Conservation (phyloP, 2,888 invertebrate genomes). For the Phortica magna region DNA sequence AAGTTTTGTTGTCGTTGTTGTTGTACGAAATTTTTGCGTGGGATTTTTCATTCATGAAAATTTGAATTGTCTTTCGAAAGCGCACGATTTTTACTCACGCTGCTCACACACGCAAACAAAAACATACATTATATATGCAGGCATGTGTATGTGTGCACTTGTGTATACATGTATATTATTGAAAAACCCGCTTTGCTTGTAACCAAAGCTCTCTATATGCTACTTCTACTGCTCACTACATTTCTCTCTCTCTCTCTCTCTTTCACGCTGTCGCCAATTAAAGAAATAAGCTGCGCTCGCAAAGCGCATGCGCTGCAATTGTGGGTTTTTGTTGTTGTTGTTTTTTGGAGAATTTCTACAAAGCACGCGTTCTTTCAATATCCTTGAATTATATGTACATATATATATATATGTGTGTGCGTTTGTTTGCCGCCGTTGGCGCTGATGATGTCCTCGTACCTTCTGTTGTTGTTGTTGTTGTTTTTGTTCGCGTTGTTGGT, state of each 20-base stretch:
- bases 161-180: slow-evolving; percentile 32
- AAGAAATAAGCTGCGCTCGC: background rate
- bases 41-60: slow-evolving; percentile 76
- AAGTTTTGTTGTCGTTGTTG: slow-evolving; percentile 37
- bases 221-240: too few relatives aligned
- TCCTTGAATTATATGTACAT: slow-evolving; percentile 67
- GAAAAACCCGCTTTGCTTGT: slow-evolving; percentile 17
- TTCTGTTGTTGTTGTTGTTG: slow-evolving; percentile 36
- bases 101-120: slow-evolving; percentile 33
- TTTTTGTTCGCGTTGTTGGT: slow-evolving; percentile 41
- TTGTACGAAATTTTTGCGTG: slow-evolving; percentile 63
- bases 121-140: background rate
- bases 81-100: slow-evolving; percentile 50
- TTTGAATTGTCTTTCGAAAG: slow-evolving; percentile 54
- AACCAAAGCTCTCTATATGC: slow-evolving; percentile 47
- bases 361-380: slow-evolving; percentile 63
- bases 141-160: background rate
- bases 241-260: background rate
- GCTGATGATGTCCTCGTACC: slow-evolving; percentile 35
- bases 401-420: too few relatives aligned
- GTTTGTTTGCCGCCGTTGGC: slow-evolving; percentile 46
- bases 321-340: background rate
- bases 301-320: slow-evolving; percentile 3
- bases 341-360: slow-evolving; percentile 66
- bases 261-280: background rate